Conservation (phyloP, 2,797 vertebrate genomes). For the Crenichthys baileyi region DNA sequence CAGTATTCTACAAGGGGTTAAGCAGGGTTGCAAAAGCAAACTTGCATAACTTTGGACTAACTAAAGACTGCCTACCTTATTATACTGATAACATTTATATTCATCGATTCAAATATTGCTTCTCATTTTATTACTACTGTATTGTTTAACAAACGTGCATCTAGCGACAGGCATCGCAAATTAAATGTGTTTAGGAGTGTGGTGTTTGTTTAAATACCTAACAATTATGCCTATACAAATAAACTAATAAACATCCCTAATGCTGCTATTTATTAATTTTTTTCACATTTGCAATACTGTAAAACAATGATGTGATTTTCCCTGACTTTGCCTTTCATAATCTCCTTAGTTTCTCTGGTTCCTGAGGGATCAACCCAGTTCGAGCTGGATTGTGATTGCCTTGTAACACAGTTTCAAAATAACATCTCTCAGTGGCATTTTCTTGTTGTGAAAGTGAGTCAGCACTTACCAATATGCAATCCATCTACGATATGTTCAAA, state of each 20-base stretch:
- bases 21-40: too few relatives aligned
- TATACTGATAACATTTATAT: too few relatives aligned
- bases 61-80: too few relatives aligned
- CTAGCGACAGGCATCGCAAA: background rate
- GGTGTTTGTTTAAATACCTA: background rate
- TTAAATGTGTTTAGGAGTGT: background rate
- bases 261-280: background rate
- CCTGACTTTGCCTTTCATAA: conserved; percentile 3
- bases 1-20: too few relatives aligned
- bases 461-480: background rate
- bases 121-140: background rate
- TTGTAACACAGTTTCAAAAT: conserved; percentile 15
- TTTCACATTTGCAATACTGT: background rate
- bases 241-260: background rate
- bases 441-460: background rate
- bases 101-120: too few relatives aligned
- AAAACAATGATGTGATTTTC: background rate
- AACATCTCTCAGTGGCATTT: background rate
- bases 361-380: background rate
- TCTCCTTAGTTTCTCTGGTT: background rate
- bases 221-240: background rate
- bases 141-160: background rate
- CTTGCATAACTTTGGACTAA: too few relatives aligned
- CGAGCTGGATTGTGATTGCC: background rate
- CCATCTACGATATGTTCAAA: background rate